phyloP scores from a whole-genome alignment of 2,797 vertebrate species.

The Typhlichthys subterraneus region DNA sequence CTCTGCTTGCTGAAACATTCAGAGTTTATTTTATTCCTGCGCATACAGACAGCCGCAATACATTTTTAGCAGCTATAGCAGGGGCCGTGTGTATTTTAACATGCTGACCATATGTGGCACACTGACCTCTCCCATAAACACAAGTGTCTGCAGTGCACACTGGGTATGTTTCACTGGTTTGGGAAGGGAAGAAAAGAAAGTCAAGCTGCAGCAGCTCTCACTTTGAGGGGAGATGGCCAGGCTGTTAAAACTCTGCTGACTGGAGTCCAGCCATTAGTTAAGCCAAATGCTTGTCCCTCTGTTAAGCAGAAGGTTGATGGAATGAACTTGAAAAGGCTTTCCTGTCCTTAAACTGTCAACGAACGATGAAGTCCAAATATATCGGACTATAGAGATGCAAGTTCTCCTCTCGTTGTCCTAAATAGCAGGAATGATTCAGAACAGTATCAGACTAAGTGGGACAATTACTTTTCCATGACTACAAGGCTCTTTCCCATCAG shows the following conservation, averaged over 20 bases:
- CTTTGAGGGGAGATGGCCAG: conserved; percentile 71
- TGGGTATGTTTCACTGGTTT: conserved; percentile 62
- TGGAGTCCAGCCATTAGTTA: conserved; percentile 63
- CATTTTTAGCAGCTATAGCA: conserved; percentile 80
- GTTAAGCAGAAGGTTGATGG: conserved; percentile 74
- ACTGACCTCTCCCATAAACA: conserved; percentile 81
- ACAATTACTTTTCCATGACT: conserved; percentile 69
- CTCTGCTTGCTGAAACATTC: conserved; percentile 71
- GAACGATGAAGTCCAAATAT: conserved; percentile 65
- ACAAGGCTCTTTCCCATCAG: conserved; percentile 63
- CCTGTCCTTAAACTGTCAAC: conserved; percentile 61
- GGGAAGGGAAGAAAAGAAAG: conserved; percentile 48
- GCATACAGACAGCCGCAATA: conserved; percentile 82
- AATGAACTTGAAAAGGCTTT: conserved; percentile 71
- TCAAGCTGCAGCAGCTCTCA: conserved; percentile 56
- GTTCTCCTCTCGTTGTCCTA: conserved; percentile 60
- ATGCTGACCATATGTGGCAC: conserved; percentile 79
- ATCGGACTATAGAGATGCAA: conserved; percentile 59
- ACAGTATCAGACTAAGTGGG: conserved; percentile 59
- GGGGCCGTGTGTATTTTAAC: conserved; percentile 81
- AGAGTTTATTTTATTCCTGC: conserved; percentile 83
- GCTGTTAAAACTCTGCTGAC: conserved; percentile 68
- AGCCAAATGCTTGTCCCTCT: conserved; percentile 69
- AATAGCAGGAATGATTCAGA: conserved; percentile 59
- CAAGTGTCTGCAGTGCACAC: conserved; percentile 66